Conservation (phyloP, 2,888 invertebrate species). For the Heteropelma amictum region DNA sequence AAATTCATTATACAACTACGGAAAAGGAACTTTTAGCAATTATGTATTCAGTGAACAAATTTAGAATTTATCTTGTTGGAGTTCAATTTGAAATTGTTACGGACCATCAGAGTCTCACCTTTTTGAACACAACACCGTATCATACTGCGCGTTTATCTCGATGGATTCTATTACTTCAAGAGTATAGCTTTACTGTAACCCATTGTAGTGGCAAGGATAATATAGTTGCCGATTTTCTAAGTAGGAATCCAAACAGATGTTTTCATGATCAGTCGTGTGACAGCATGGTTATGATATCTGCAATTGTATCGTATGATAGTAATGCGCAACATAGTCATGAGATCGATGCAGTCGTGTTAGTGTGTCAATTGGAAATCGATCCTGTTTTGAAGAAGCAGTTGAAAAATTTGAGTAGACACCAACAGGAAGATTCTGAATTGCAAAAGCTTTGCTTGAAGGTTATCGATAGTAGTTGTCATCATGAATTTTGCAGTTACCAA, state of each 20-base stretch:
- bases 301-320: not conserved
- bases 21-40: conserved; percentile 38
- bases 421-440: not conserved
- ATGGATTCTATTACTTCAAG: conserved; percentile 23
- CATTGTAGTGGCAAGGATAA: conserved; percentile 59
- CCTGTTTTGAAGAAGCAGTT: not conserved
- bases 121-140: conserved; percentile 14
- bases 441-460: not conserved
- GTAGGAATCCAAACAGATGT: not conserved
- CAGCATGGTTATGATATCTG: not conserved
- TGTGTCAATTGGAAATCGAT: conserved; percentile 7
- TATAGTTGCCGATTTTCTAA: conserved; percentile 43
- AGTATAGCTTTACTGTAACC: conserved; percentile 6
- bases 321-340: not conserved
- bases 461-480: not conserved
- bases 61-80: conserved; percentile 57
- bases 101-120: conserved; percentile 9
- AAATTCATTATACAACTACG: conserved; percentile 1
- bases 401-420: not conserved
- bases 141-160: conserved; percentile 7
- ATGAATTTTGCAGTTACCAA: not conserved
- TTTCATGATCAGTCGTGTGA: not conserved
- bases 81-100: conserved; percentile 44
- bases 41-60: conserved; percentile 50
- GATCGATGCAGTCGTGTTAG: not conserved